Evolutionary conservation across 2,113 vertebrate species (phyloP).

Genomic region (Haemorhous mexicanus): DNA sequence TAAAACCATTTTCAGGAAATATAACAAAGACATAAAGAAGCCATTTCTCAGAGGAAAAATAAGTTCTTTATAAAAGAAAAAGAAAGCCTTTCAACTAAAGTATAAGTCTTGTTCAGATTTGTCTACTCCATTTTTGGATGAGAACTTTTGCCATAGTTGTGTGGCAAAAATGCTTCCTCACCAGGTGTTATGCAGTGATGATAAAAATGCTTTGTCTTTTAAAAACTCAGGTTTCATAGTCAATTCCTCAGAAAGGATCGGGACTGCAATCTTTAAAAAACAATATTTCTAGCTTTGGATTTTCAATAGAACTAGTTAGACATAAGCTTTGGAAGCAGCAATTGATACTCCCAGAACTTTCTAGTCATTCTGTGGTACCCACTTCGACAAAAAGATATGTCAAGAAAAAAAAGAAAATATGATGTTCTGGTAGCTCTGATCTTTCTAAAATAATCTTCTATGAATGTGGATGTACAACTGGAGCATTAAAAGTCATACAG

Average conservation of each 20-base stretch:
- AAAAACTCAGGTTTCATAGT: background rate
- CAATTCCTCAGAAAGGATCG: background rate
- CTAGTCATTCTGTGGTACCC: background rate
- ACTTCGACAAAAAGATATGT: background rate
- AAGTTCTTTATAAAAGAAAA: background rate
- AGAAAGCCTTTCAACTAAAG: background rate
- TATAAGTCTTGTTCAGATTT: background rate
- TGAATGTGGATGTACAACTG: rapidly evolving
- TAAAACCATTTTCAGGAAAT: background rate
- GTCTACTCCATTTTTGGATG: background rate
- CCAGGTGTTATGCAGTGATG: background rate
- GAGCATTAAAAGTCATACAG: background rate
- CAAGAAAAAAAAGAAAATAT: background rate
- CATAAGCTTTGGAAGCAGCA: background rate
- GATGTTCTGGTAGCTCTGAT: background rate
- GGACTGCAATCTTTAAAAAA: background rate
- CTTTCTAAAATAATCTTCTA: background rate
- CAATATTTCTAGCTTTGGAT: background rate
- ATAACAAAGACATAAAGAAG: background rate
- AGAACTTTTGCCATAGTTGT: background rate
- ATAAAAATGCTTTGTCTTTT: background rate
- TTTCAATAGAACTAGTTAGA: background rate
- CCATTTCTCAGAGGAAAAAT: background rate
- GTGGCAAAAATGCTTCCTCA: background rate
- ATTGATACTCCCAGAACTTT: background rate